These are phyloP conservation scores for Lasioglossum marginatum DNA, from an alignment of 2,888 invertebrate genomes.

Conservation along the genomic window DNA sequence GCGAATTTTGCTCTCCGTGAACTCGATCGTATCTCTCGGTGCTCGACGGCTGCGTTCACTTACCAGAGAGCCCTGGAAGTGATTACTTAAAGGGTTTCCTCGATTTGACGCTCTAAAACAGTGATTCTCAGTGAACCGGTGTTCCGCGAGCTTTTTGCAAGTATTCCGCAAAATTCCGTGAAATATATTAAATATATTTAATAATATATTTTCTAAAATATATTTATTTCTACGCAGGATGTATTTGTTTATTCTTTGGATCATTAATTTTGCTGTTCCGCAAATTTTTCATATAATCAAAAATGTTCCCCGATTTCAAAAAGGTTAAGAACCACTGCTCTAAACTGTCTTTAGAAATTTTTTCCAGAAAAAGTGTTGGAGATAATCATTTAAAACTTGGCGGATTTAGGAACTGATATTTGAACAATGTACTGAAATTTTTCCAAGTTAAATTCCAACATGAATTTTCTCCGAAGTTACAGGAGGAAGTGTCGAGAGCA, in stretches of 20 bases:
- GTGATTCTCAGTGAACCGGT: no score
- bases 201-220: no score
- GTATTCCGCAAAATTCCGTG: no score
- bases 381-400: not conserved
- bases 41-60: not conserved
- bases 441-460: not conserved
- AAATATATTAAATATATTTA: no score
- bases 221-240: no score
- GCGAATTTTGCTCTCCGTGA: not conserved
- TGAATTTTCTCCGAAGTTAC: not conserved
- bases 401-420: not conserved
- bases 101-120: not conserved
- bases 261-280: no score
- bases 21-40: not conserved
- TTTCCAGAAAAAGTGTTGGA: fast-evolving
- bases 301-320: no score
- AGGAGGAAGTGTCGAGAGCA: no score
- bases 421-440: not conserved
- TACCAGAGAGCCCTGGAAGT: not conserved
- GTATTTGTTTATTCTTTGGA: no score
- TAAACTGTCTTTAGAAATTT: not conserved
- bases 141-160: no score
- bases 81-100: not conserved
- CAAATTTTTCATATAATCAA: no score
- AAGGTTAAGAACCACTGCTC: no score